Percentiles rank a stretch among this genome's conserved stretches.
phyloP scores from a whole-genome alignment of 2,113 vertebrate species.

The Suncus etruscus region DNA sequence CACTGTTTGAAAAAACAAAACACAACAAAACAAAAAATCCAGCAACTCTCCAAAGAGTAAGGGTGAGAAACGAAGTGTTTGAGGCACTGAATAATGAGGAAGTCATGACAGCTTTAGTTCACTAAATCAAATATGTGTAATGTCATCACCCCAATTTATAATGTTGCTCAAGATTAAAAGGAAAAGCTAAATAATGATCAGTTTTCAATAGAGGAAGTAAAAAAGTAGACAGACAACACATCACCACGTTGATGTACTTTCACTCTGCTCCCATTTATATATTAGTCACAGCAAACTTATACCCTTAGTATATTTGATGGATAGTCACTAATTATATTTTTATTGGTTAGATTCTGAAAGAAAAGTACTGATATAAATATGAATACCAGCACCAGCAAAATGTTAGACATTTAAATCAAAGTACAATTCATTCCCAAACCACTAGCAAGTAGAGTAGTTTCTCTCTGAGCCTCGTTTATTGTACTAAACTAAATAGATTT shows the following conservation, averaged over 20 bases:
- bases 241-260: background rate
- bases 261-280: background rate
- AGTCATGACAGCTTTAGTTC: background rate
- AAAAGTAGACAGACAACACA: background rate
- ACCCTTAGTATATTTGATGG: background rate
- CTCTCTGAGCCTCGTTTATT: background rate
- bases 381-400: background rate
- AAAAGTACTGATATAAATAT: background rate
- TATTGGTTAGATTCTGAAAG: background rate
- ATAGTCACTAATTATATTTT: background rate
- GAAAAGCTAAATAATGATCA: slow-evolving; percentile 34
- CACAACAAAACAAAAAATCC: slow-evolving; percentile 53
- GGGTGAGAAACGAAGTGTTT: slow-evolving; percentile 68
- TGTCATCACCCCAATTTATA: slow-evolving; percentile 51
- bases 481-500: background rate
- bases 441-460: background rate
- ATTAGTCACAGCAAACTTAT: background rate
- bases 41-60: slow-evolving; percentile 61
- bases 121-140: slow-evolving; percentile 62
- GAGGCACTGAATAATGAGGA: slow-evolving; percentile 56
- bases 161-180: slow-evolving; percentile 44
- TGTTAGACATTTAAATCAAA: slow-evolving; percentile 52
- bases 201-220: slow-evolving; percentile 37
- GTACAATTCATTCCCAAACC: background rate
- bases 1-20: slow-evolving; percentile 36